Base-by-base conservation (phyloP, 1,140 invertebrate species). In the Drosophila arizonae region DNA sequence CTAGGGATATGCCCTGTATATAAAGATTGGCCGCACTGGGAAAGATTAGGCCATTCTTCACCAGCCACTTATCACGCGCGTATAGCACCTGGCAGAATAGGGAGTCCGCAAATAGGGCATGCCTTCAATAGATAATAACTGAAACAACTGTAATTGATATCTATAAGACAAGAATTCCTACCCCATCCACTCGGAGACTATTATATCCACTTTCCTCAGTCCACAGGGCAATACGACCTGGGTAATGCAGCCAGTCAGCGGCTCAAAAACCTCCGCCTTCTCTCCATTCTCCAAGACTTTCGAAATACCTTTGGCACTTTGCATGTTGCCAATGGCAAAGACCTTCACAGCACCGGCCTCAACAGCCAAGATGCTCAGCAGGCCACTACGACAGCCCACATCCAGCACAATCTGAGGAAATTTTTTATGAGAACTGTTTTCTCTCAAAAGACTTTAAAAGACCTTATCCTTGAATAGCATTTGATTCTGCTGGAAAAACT, bases 151-250 rank as follows among this genome's bases (percentile, higher is more conserved):
- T 30, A 4, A 28, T 24, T 21, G 4, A 15, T 3, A 43, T 39
- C n/a, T 45, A 21, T 2, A 21, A 2, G 11, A 10, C 1, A 9
- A 1, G 4, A 15, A 11, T 39, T 6, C 21, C 55, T 26, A 79
- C 79, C 79, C 80, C 39, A 79, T 63, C 80, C 80, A 82, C 46
- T 82, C 80, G 2, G 80, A 82, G 6, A 82, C 76, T 30, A 82
- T 84, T 6, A 82, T 60, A 36, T 82, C 80, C 43, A 82, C 80
- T 28, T 76, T 65, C 13, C 50, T 60, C 0, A 84, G 39, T 6
- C 80, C 80, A 33, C 48, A 43, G 0, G 80, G 80, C 45, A 82
- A 11, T 3, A 9, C 11, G 3, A 79, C 39, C 17, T 76, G 4
- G 0, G 11, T 24, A 24, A 82, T 72, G 6, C 21, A 6, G 4